These are phyloP conservation scores for Diorhabda elongata DNA, from an alignment of 1,140 invertebrate species.

Conservation along the genomic window DNA sequence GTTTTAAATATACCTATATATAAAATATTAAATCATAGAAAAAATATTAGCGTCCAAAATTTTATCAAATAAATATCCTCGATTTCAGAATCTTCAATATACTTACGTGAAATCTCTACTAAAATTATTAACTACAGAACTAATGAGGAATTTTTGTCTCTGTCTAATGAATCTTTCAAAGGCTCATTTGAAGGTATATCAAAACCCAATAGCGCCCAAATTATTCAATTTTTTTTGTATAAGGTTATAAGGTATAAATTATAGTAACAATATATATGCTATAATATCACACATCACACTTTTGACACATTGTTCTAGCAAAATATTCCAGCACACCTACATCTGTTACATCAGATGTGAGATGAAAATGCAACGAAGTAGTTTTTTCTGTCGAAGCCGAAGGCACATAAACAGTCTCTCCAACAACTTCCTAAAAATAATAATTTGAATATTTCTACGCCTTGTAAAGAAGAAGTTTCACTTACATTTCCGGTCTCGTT, in stretches of 20 bases:
- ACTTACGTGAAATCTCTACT: no score
- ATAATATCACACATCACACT: not conserved
- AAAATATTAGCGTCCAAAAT: no score
- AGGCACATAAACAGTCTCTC: not conserved
- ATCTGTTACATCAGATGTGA: not conserved
- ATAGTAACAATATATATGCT: not conserved
- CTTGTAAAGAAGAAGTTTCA: not conserved
- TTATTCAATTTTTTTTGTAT: not conserved
- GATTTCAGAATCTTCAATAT: no score
- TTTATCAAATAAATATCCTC: no score
- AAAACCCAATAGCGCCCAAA: no score
- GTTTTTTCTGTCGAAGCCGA: not conserved
- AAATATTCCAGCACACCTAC: not conserved
- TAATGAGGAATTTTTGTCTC: no score
- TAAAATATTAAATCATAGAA: no score
- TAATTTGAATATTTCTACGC: no score
- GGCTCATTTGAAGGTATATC: no score
- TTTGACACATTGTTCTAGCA: not conserved
- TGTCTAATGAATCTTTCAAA: no score
- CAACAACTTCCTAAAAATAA: not conserved
- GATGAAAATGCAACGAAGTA: not conserved
- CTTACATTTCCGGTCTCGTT: not conserved
- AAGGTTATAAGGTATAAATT: constrained; percentile 5
- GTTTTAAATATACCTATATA: no score
- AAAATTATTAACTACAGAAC: no score